Base-by-base conservation (phyloP, 2,888 invertebrate genomes). In the Brachypterus glaber region DNA sequence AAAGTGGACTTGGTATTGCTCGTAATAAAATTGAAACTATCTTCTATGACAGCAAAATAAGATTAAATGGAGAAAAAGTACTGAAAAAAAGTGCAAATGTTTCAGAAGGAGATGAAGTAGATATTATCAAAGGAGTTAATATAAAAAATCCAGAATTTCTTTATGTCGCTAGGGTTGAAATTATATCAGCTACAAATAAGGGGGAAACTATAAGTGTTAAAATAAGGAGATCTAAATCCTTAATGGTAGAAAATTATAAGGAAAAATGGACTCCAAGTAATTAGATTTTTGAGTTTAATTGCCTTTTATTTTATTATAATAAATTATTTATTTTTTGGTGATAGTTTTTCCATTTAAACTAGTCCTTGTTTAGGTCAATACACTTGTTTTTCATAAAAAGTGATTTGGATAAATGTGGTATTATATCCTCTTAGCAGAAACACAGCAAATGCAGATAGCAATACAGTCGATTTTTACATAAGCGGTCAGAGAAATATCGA, bases 41-140 rank as follows among this genome's bases (percentile, higher is more conserved):
- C 33, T 86, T 90, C 60, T 89, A 87, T 66, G 82, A 82, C 47
- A 84, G 82, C 55, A 82, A 77, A 69, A 75, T 90, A 43, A 73
- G 85, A 54, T 60, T 87, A 0, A 90, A 90, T 67, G 88, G 87
- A 4, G 70, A 74, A 46, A 85, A 82, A 59, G 63, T 85, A 1
- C 44, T 68, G 24, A 90, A 90, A 62, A 90, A 90, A 64, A 83
- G 85, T 62, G 58, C 62, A 11, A 62, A 69, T 51, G 80, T 87
- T 62, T 68, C 48, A 27, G 53, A 52, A 41, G 84, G 81, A 8
- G 86, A 87, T 67, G 85, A 86, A 68, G 69, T 89, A 43, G 90
- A 90, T 66, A 55, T 87, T 0, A 71, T 89, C 40, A 79, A 78
- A 61, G 76, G 78, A 35, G 64, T 71, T 2, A 81, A 77, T 53